A percentile compares a stretch with the other conserved stretches of the same genome.
Conservation (phyloP, 2,797 vertebrate species). For the Chrysolophus pictus region DNA sequence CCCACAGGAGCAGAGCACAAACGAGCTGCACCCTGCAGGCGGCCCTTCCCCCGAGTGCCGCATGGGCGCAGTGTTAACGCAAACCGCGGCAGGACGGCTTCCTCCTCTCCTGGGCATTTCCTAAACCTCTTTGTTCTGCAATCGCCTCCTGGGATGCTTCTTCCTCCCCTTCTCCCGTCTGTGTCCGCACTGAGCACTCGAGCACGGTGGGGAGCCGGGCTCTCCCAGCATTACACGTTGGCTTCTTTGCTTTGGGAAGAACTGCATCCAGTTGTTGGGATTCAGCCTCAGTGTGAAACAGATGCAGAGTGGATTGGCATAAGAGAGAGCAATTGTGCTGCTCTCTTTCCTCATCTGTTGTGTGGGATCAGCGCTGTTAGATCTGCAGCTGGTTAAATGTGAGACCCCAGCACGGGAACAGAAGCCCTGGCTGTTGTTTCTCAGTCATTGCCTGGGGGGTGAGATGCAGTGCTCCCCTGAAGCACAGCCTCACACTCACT, state of each 20-base stretch:
- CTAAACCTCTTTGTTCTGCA: not conserved
- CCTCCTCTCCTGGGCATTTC: fast-evolving
- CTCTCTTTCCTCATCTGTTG: not conserved
- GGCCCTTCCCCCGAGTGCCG: fast-evolving
- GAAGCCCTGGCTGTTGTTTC: not conserved
- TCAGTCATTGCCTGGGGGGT: not conserved
- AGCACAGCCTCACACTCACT: not conserved
- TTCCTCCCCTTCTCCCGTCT: not conserved
- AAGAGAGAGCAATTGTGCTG: not conserved
- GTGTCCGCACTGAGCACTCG: not conserved
- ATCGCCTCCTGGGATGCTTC: not conserved
- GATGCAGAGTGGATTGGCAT: not conserved
- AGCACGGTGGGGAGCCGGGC: not conserved
- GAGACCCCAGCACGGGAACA: not conserved
- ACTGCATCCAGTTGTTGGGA: not conserved
- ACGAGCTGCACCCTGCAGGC: too few relatives aligned
- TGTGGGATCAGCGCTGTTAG: not conserved
- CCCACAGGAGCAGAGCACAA: not conserved
- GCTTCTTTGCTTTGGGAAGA: not conserved
- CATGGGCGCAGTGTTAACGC: fast-evolving
- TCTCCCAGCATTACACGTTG: not conserved
- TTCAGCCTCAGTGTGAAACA: not conserved
- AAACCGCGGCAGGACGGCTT: not conserved
- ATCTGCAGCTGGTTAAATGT: not conserved
- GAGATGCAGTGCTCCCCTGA: not conserved